Conservation (phyloP, 2,113 vertebrate genomes). For the Zapornia atra region DNA sequence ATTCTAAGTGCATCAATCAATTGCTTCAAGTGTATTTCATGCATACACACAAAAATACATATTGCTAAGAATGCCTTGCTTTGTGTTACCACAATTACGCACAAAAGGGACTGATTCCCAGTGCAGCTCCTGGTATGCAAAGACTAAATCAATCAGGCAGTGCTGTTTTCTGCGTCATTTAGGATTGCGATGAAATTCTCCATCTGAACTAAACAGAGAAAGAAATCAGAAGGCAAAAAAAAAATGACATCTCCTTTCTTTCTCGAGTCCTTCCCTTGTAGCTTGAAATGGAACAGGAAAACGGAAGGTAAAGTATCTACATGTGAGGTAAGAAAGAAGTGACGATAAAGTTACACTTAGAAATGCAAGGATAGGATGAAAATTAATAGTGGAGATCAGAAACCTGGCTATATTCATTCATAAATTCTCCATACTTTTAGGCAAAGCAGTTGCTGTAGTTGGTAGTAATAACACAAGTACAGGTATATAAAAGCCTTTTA, state of each 20-base stretch:
- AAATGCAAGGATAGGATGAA: background rate
- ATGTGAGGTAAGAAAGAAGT: background rate
- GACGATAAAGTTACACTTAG: background rate
- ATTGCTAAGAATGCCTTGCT: background rate
- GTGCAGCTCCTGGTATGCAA: background rate
- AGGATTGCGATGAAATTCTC: background rate
- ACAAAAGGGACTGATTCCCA: background rate
- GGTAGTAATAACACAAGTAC: accelerated
- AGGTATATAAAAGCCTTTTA: background rate
- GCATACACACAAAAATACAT: background rate
- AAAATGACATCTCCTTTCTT: background rate
- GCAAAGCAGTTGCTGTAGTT: background rate
- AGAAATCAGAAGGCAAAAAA: background rate
- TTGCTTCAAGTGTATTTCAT: background rate
- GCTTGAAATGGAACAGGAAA: background rate
- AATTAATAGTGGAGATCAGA: background rate
- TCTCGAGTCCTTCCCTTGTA: background rate
- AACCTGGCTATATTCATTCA: background rate
- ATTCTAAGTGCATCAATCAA: background rate
- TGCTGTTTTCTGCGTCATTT: background rate
- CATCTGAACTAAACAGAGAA: background rate
- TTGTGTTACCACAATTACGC: background rate
- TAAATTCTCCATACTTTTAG: background rate
- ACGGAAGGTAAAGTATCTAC: accelerated
- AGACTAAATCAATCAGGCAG: background rate